These are phyloP conservation scores for Sebastes variabilis DNA, from an alignment of 2,797 vertebrate species.

Conservation along the genomic window DNA sequence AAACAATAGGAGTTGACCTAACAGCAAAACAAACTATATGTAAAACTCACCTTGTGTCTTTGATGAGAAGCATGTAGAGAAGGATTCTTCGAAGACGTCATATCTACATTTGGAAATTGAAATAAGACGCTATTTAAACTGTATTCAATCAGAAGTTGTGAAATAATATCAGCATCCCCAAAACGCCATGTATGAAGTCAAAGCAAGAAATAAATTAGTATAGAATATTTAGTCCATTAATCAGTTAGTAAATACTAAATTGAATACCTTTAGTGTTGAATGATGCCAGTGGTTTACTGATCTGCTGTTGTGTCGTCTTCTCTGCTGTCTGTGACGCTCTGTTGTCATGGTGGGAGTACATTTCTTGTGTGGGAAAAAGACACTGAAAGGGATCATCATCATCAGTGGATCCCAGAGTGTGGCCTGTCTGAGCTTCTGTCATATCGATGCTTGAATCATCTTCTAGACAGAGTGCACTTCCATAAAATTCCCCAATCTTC, in stretches of 20 bases:
- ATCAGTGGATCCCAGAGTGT: constrained; percentile 5
- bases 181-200: not conserved
- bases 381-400: constrained; percentile 52
- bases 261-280: constrained; percentile 62
- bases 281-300: constrained; percentile 22
- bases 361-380: constrained; percentile 63
- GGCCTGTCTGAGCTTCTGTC: constrained; percentile 52
- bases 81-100: constrained; percentile 49
- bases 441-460: constrained; percentile 56
- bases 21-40: not conserved
- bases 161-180: not conserved
- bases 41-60: constrained; percentile 61
- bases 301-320: constrained; percentile 67
- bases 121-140: not conserved
- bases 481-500: constrained; percentile 11
- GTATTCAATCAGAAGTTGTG: not conserved
- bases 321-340: constrained; percentile 66
- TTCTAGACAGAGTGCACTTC: constrained; percentile 28
- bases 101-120: constrained; percentile 54
- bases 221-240: not conserved
- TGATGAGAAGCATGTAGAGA: constrained; percentile 41
- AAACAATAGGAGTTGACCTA: not conserved
- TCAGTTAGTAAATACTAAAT: not conserved
- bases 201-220: not conserved
- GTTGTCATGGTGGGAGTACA: constrained; percentile 32